Percentiles rank a stretch among this genome's conserved stretches.
Evolutionary conservation across 2,113 vertebrate genomes (phyloP).

Genomic region (Naja naja): DNA sequence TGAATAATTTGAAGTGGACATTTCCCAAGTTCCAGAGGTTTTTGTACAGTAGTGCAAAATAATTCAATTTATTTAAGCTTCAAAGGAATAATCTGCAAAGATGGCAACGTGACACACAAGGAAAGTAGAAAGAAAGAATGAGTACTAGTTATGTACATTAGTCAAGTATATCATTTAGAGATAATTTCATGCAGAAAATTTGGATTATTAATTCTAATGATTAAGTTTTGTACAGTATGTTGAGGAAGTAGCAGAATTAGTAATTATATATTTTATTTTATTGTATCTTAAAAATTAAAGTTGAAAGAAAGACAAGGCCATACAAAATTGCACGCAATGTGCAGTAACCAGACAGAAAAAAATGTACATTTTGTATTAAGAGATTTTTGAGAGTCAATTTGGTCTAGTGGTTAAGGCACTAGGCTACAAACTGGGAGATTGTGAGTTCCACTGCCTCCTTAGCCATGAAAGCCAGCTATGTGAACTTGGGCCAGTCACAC

Average conservation of each 20-base stretch:
- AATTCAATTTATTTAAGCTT: conserved; percentile 14
- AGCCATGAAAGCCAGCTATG: not conserved
- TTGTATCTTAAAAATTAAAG: conserved; percentile 26
- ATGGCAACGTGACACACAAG: conserved; percentile 6
- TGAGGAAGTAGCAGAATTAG: conserved; percentile 13
- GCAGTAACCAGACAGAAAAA: conserved; percentile 30
- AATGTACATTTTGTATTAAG: not conserved
- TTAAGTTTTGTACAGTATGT: not conserved
- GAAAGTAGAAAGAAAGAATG: conserved; percentile 25
- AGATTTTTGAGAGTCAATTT: not conserved
- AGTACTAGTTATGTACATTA: not conserved
- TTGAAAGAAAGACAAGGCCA: conserved; percentile 24
- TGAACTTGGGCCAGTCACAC: not conserved
- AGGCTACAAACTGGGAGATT: not conserved
- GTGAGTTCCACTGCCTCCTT: not conserved
- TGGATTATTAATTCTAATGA: conserved; percentile 10
- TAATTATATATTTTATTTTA: not conserved
- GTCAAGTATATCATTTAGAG: not conserved
- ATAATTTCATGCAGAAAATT: not conserved
- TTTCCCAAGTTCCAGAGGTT: not conserved
- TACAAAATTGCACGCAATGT: conserved; percentile 42
- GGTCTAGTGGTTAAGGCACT: not conserved
- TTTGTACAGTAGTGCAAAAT: not conserved
- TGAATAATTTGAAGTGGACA: not conserved
- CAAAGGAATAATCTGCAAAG: conserved; percentile 7